These are phyloP conservation scores for Rhinella marina DNA, from an alignment of 2,797 vertebrate species.

Conservation along the genomic window DNA sequence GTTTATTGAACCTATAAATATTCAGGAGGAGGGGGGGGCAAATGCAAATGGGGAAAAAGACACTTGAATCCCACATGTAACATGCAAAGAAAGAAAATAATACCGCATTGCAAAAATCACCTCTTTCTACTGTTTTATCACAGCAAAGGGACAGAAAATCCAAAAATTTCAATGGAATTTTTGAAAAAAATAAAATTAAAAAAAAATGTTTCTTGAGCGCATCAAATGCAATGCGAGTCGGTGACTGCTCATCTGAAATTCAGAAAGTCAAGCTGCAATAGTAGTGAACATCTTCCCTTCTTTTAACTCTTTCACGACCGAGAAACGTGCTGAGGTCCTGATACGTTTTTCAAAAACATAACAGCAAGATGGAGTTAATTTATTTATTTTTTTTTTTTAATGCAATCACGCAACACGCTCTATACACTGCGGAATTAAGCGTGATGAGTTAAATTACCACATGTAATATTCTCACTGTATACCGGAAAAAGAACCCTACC, in stretches of 20 bases:
- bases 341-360: not conserved
- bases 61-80: conserved; percentile 11
- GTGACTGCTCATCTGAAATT: not conserved
- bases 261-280: not conserved
- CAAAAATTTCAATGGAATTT: not conserved
- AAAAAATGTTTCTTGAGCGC: not conserved
- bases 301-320: not conserved
- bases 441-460: conserved; percentile 31
- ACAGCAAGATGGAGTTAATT: not conserved
- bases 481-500: not conserved
- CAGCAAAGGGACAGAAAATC: not conserved
- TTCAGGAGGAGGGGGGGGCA: not conserved
- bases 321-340: not conserved
- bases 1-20: conserved; percentile 62
- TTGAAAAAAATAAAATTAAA: not conserved
- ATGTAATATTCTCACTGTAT: conserved; percentile 31
- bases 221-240: not conserved
- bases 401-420: not conserved
- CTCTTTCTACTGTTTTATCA: not conserved
- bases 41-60: conserved; percentile 41
- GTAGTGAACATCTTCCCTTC: not conserved
- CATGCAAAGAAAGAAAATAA: conserved; percentile 31
- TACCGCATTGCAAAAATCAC: not conserved
- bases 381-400: not conserved
- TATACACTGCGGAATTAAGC: conserved; percentile 27